These are phyloP conservation scores for Coenobita brevimanus DNA, from an alignment of 1,140 invertebrate genomes.

Conservation along the genomic window DNA sequence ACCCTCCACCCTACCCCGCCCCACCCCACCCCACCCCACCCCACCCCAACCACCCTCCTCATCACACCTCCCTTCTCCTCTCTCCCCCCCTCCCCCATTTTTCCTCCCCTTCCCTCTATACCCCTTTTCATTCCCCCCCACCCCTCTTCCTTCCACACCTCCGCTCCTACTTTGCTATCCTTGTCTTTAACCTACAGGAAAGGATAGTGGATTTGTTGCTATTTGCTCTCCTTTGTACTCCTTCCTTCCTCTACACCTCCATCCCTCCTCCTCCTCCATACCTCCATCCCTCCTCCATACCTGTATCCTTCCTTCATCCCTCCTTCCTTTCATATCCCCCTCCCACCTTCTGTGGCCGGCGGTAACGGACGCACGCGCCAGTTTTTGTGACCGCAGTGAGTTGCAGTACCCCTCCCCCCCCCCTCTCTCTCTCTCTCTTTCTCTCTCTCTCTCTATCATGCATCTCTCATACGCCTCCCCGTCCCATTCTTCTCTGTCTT, in stretches of 20 bases:
- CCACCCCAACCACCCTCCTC: not conserved
- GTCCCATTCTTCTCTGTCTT: not conserved
- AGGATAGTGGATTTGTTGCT: too few relatives aligned
- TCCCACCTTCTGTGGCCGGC: not conserved
- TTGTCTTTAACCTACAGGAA: too few relatives aligned
- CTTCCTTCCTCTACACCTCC: not conserved
- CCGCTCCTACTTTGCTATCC: too few relatives aligned
- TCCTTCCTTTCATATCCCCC: not conserved
- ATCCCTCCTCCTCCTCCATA: not conserved
- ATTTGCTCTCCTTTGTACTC: not conserved
- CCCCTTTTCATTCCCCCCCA: not conserved
- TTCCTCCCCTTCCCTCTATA: not conserved
- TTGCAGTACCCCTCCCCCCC: not conserved
- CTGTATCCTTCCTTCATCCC: not conserved
- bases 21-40: not conserved
- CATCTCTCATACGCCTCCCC: not conserved
- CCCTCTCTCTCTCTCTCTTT: not conserved
- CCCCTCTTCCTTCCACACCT: not conserved
- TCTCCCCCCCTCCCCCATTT: not conserved
- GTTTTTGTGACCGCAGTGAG: conserved; percentile 19
- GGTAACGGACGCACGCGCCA: conserved; percentile 47
- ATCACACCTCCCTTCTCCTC: not conserved
- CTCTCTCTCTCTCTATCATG: too few relatives aligned
- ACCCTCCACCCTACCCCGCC: not conserved
- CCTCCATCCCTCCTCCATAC: too few relatives aligned